Evolutionary conservation across 2,113 vertebrate species (phyloP).

Genomic region (Polypterus senegalus): DNA sequence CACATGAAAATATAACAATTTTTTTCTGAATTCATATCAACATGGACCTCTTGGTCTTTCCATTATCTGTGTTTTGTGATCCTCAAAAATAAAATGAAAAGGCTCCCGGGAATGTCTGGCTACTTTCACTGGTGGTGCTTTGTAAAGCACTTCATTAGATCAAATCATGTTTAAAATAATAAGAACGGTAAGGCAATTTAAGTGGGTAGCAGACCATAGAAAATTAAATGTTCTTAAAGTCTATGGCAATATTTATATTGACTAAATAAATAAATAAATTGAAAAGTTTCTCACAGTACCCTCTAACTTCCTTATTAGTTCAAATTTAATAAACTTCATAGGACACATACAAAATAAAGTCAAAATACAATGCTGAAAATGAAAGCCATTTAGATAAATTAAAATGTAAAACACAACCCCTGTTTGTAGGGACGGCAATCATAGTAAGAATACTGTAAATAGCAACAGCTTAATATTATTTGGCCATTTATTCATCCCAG

Average conservation of each 20-base stretch:
- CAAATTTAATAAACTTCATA: too few relatives aligned
- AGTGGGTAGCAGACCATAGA: slow-evolving; percentile 29
- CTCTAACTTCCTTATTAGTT: too few relatives aligned
- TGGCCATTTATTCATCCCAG: background rate
- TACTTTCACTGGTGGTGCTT: background rate
- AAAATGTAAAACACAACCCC: too few relatives aligned
- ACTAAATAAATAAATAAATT: too few relatives aligned
- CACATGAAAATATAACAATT: background rate
- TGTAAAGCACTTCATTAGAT: slow-evolving; percentile 18
- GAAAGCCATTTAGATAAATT: too few relatives aligned
- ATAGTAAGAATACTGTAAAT: background rate
- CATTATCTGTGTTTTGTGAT: slow-evolving; percentile 13
- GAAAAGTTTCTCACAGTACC: too few relatives aligned
- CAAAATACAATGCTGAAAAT: too few relatives aligned
- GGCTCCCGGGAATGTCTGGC: slow-evolving; percentile 6
- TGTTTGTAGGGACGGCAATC: too few relatives aligned
- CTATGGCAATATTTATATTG: too few relatives aligned
- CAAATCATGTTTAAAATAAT: slow-evolving; percentile 35
- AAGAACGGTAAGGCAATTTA: slow-evolving; percentile 33
- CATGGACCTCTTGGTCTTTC: slow-evolving; percentile 19
- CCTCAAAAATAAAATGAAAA: slow-evolving; percentile 14
- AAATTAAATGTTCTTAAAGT: slow-evolving; percentile 6
- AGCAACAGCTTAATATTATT: background rate
- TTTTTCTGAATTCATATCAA: slow-evolving; percentile 14
- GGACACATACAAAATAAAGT: too few relatives aligned